Conservation (phyloP, 2,797 vertebrate genomes). For the Falco peregrinus region DNA sequence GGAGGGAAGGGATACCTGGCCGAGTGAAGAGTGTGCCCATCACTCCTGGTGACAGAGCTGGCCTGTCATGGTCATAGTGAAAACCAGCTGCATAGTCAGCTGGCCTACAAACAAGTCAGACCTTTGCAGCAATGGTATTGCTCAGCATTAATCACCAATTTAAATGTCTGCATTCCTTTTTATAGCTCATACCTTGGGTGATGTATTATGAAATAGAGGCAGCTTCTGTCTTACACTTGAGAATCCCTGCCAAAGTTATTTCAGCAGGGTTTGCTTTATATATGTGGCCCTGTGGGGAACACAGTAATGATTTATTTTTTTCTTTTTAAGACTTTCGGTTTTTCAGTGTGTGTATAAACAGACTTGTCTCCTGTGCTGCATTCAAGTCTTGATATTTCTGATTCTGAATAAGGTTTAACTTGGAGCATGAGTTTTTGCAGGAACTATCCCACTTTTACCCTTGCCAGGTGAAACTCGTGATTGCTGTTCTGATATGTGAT, state of each 20-base stretch:
- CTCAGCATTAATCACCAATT: neutral
- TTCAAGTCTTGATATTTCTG: neutral
- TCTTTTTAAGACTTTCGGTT: neutral
- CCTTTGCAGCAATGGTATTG: neutral
- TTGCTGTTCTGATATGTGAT: neutral
- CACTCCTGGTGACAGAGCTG: neutral
- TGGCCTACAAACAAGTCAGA: neutral
- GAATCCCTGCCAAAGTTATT: neutral
- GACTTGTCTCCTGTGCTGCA: neutral
- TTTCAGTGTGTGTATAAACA: neutral
- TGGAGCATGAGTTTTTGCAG: neutral
- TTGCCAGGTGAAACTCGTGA: neutral
- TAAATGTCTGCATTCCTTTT: neutral
- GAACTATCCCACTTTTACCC: neutral
- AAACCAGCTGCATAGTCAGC: neutral
- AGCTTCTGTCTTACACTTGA: neutral
- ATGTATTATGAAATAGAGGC: neutral
- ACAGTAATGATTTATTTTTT: neutral
- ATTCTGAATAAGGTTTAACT: neutral
- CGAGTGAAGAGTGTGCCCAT: neutral
- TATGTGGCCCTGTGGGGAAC: neutral
- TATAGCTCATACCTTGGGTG: neutral
- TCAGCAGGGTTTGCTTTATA: neutral
- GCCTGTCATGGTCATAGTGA: neutral
- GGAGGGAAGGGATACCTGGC: neutral